Conservation (phyloP, 30 jellyfish, hydroid and myxozoan species). For the Phacellophora camtschatica region DNA sequence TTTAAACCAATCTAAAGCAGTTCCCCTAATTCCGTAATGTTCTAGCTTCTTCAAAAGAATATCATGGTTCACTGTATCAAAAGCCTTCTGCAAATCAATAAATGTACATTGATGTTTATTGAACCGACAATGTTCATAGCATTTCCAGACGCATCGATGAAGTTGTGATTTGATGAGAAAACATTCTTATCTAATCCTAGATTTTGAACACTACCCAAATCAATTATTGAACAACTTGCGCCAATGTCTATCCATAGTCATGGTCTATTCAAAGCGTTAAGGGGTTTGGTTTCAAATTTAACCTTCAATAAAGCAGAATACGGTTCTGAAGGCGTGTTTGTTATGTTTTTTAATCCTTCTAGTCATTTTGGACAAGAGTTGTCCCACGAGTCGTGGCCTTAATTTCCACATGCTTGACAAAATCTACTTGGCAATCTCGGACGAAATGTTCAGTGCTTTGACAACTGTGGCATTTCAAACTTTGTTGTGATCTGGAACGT, state of each 20-base stretch:
- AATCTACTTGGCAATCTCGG: slow-evolving; percentile 38
- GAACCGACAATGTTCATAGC: slow-evolving; percentile 12
- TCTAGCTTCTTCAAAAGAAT: no score
- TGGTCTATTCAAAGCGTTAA: slow-evolving; percentile 1
- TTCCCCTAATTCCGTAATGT: no score
- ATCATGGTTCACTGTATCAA: no score
- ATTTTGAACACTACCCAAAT: slow-evolving; percentile 14
- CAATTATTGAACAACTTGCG: slow-evolving; percentile 45
- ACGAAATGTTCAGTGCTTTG: slow-evolving; percentile 37
- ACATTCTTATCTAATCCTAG: neutral
- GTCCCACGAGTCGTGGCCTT: slow-evolving; percentile 40
- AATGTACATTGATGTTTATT: neutral
- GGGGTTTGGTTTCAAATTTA: neutral
- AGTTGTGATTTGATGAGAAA: neutral
- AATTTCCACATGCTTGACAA: slow-evolving; percentile 47
- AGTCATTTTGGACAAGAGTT: slow-evolving; percentile 42
- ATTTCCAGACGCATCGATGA: slow-evolving; percentile 38
- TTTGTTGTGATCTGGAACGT: neutral
- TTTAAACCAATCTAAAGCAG: no score
- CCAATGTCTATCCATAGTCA: slow-evolving; percentile 67
- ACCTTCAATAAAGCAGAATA: slow-evolving; percentile 2
- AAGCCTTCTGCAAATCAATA: no score
- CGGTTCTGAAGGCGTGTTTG: neutral
- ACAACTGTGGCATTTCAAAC: slow-evolving; percentile 39
- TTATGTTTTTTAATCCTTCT: neutral